A percentile compares a stretch with the other conserved stretches of the same genome.
phyloP scores from a whole-genome alignment of 2,113 vertebrate genomes.

The Capreolus pygargus region DNA sequence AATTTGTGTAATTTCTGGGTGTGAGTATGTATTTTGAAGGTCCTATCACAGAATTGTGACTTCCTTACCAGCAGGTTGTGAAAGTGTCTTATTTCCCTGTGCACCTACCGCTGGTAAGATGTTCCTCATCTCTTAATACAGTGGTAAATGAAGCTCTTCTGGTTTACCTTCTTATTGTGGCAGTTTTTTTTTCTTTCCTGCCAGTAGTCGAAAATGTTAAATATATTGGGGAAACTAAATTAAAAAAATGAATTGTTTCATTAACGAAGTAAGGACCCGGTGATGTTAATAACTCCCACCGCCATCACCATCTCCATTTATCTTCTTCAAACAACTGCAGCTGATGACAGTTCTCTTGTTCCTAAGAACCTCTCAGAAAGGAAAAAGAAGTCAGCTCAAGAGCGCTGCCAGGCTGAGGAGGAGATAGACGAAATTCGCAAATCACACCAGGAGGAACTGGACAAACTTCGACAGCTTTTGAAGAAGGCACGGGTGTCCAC shows the following conservation, averaged over 20 bases:
- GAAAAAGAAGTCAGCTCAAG: slow-evolving; percentile 90
- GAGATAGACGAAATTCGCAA: slow-evolving; percentile 92
- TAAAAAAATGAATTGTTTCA: neutral
- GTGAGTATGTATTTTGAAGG: neutral
- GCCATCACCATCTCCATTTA: neutral
- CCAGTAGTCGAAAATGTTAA: neutral
- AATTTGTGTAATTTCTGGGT: neutral
- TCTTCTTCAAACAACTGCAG: neutral
- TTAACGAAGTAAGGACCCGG: neutral
- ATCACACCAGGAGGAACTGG: slow-evolving; percentile 87
- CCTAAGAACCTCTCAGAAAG: slow-evolving; percentile 89
- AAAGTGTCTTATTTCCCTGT: neutral
- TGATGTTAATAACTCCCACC: neutral
- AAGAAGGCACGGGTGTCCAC: slow-evolving; percentile 88
- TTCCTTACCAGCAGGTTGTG: neutral
- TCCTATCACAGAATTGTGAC: neutral
- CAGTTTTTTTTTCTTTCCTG: neutral
- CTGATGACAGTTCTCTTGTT: slow-evolving; percentile 46
- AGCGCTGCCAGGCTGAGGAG: slow-evolving; percentile 89
- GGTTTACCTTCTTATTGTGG: neutral
- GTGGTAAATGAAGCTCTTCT: neutral
- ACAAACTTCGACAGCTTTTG: slow-evolving; percentile 87
- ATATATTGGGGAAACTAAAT: neutral
- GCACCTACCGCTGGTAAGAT: neutral
- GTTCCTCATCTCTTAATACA: neutral